Base-by-base conservation (phyloP, 2,797 vertebrate species). In the Anguilla marmorata region DNA sequence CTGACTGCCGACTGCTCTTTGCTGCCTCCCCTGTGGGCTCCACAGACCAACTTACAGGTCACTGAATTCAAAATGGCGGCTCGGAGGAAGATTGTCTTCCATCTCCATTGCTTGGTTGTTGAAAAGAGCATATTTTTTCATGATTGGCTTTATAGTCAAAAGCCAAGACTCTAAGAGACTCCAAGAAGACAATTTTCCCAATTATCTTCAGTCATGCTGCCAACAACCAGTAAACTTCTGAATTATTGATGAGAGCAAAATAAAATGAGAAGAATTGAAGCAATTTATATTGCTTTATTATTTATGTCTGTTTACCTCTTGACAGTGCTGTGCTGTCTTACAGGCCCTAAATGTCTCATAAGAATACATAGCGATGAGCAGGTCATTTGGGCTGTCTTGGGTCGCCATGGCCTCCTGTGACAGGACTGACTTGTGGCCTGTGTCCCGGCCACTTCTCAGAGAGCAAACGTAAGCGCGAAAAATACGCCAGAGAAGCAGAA, bases 231-330 rank as follows among this genome's bases (percentile, higher is more conserved):
- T 24, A 50, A 24, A 0, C 37, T 82, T 21, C 79, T 82, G 37
- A 82, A 82, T 50, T 82, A 82, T 50, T 82, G 19, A 37, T 37
- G 1, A 16, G 74, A 0, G 41, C 19, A 50, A 82, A 82, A 82
- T 82, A 50, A 48, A 82, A 80, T 80, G 21, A 82, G 74, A 3
- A 74, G 37, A 48, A 82, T 50, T 45, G 4, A 82, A 82, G 79
- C 41, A 24, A 82, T 50, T 48, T 82, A 45, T 66, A n/a, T 60
- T 60, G 21, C 11, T 60, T 60, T 60, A 60, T 60, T 60, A 24
- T 5, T 19, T 45, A 2, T 79, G 1, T 11, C 79, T 24, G 79
- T 24, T 82, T 45, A 82, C 41, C 79, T 82, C 21, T 33, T 82
- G 41, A 82, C 79, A 7, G 19, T 50, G 16, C 6, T 7, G 37